These are phyloP conservation scores for Trissolcus basalis DNA, from an alignment of 1,140 invertebrate genomes.

Conservation along the genomic window DNA sequence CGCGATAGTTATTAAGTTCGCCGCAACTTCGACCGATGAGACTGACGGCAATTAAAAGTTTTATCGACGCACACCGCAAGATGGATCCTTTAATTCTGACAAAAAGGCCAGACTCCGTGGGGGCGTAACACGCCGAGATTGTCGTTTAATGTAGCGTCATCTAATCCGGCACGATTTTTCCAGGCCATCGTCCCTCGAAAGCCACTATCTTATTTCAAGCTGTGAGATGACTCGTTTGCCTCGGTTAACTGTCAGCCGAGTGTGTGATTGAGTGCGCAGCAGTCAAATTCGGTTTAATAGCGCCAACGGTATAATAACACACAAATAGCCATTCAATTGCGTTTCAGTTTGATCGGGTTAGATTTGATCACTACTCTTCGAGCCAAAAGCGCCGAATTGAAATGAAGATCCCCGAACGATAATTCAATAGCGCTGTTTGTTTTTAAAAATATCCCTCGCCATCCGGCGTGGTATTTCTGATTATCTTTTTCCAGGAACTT, in stretches of 20 bases:
- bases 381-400: too few relatives aligned
- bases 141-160: constrained; percentile 70
- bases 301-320: too few relatives aligned
- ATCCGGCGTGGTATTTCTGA: too few relatives aligned
- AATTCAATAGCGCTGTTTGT: too few relatives aligned
- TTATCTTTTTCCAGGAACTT: too few relatives aligned
- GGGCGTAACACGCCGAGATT: constrained; percentile 60
- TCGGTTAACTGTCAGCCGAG: constrained; percentile 2
- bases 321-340: too few relatives aligned
- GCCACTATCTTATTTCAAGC: constrained; percentile 7
- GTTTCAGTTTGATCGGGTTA: too few relatives aligned
- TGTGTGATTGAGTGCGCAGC: constrained; percentile 8
- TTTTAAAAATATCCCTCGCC: too few relatives aligned
- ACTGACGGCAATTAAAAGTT: constrained; percentile 70
- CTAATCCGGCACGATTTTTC: constrained; percentile 45
- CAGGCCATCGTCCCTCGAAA: constrained; percentile 12
- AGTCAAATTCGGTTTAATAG: too few relatives aligned
- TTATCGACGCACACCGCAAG: constrained; percentile 61
- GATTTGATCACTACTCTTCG: too few relatives aligned
- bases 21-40: constrained; percentile 52
- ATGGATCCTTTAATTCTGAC: constrained; percentile 17
- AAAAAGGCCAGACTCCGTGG: constrained; percentile 8
- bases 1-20: constrained; percentile 37
- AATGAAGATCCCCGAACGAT: too few relatives aligned
- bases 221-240: constrained; percentile 9